These are phyloP conservation scores for Drosophila rubida DNA, from an alignment of 2,888 invertebrate genomes.

Conservation along the genomic window DNA sequence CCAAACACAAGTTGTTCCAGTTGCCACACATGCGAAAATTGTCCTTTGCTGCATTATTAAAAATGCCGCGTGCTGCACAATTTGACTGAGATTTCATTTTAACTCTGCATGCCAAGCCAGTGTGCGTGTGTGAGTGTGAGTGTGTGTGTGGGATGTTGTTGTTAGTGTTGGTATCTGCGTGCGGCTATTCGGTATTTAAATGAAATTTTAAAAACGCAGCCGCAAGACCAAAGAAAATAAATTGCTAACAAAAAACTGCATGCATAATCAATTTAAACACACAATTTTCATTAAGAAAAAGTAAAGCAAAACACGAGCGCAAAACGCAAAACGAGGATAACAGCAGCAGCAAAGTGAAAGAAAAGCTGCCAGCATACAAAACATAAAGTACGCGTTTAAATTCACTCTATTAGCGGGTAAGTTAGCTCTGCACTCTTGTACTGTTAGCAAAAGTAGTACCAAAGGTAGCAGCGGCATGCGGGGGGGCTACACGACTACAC, in stretches of 20 bases:
- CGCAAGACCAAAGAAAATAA: constrained; percentile 19
- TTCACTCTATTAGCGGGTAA: constrained; percentile 20
- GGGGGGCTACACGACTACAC: not conserved
- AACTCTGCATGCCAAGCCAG: constrained; percentile 24
- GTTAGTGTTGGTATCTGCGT: constrained; percentile 27
- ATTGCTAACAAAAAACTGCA: constrained; percentile 35
- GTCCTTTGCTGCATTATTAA: constrained; percentile 62
- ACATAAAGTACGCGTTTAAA: not conserved
- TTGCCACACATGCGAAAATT: constrained; percentile 46
- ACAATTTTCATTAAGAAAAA: constrained; percentile 34
- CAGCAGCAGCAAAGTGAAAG: constrained; percentile 10
- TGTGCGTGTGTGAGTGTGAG: constrained; percentile 9
- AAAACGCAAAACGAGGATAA: constrained; percentile 3
- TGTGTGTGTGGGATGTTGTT: constrained; percentile 24
- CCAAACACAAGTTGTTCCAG: not conserved
- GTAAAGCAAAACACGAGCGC: constrained; percentile 4
- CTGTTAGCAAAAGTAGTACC: not conserved
- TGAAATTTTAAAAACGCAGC: constrained; percentile 60
- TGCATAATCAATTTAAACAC: constrained; percentile 61
- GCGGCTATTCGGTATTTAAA: constrained; percentile 59
- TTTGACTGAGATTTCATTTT: constrained; percentile 58
- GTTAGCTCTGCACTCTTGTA: constrained; percentile 1
- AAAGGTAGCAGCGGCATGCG: constrained; percentile 1
- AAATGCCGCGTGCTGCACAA: constrained; percentile 45
- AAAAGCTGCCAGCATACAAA: constrained; percentile 8